A percentile compares a stretch with the other conserved stretches of the same genome.
phyloP scores from a whole-genome alignment of 2,797 vertebrate genomes.

The Xerus rutilus region DNA sequence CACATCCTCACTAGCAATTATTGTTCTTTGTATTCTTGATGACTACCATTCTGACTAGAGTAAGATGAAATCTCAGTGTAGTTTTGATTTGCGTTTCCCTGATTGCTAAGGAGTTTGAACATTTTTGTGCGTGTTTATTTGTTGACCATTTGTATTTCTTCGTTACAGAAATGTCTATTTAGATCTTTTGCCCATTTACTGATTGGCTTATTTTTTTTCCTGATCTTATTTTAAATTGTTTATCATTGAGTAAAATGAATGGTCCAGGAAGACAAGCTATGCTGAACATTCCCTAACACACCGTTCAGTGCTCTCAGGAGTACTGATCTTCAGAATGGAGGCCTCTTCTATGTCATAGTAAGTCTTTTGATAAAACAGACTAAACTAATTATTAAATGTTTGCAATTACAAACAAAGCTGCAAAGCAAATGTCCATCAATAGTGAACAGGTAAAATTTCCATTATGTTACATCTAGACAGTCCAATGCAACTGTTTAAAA shows the following conservation, averaged over 20 bases:
- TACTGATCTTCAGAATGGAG: not conserved
- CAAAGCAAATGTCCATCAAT: not conserved
- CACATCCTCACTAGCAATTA: too few species aligned
- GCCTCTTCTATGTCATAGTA: not conserved
- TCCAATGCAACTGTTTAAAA: not conserved
- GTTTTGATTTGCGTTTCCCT: too few species aligned
- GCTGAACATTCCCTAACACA: not conserved
- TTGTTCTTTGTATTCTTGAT: too few species aligned
- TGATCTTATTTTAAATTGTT: slow-evolving; percentile 12
- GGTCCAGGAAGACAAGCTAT: not conserved
- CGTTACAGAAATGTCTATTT: too few species aligned
- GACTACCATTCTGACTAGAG: too few species aligned
- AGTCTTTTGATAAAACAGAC: slow-evolving; percentile 15
- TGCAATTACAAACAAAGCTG: not conserved
- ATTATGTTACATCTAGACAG: not conserved
- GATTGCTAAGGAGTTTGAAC: too few species aligned
- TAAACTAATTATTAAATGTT: slow-evolving; percentile 2
- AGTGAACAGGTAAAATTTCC: not conserved
- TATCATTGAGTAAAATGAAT: slow-evolving; percentile 12
- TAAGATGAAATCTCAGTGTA: too few species aligned
- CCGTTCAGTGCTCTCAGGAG: not conserved
- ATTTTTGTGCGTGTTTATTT: too few species aligned
- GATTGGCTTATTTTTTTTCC: too few species aligned
- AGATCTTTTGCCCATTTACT: too few species aligned
- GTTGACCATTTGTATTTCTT: too few species aligned